phyloP scores from a whole-genome alignment of 2,888 invertebrate species.

The Dolichopus griseipennis region DNA sequence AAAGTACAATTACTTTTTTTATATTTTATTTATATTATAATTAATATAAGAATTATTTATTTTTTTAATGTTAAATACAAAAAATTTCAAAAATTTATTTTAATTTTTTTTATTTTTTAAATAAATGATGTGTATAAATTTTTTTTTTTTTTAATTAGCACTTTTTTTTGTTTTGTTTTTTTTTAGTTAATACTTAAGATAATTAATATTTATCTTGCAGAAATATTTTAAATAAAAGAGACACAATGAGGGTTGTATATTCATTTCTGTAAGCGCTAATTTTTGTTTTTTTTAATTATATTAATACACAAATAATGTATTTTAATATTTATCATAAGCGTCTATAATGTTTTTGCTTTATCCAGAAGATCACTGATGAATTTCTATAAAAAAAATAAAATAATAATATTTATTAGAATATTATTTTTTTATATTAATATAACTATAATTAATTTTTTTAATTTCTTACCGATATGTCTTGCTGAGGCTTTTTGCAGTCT shows the following conservation, averaged over 20 bases:
- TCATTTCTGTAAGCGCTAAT: too few species aligned
- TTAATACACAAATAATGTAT: constrained; percentile 15
- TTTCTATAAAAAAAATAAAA: constrained; percentile 56
- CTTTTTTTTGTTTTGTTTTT: too few species aligned
- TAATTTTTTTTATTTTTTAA: not conserved
- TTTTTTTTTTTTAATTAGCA: not conserved
- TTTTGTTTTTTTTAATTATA: constrained; percentile 9
- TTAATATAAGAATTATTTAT: not conserved
- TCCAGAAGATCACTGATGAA: constrained; percentile 83
- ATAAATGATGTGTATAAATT: not conserved
- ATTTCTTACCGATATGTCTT: constrained; percentile 73
- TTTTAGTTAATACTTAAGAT: too few species aligned
- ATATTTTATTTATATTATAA: not conserved
- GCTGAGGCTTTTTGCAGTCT: constrained; percentile 77
- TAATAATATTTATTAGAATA: not conserved
- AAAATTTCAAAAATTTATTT: not conserved
- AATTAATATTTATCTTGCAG: too few species aligned
- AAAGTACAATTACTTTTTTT: not conserved
- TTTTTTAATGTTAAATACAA: not conserved
- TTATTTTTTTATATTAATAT: too few species aligned
- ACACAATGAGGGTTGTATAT: too few species aligned
- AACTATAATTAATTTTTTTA: too few species aligned
- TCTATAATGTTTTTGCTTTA: constrained; percentile 72
- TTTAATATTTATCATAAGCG: constrained; percentile 15
- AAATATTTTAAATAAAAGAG: too few species aligned